These are phyloP conservation scores for Euwallacea fornicatus DNA, from an alignment of 1,140 invertebrate genomes.

Conservation along the genomic window DNA sequence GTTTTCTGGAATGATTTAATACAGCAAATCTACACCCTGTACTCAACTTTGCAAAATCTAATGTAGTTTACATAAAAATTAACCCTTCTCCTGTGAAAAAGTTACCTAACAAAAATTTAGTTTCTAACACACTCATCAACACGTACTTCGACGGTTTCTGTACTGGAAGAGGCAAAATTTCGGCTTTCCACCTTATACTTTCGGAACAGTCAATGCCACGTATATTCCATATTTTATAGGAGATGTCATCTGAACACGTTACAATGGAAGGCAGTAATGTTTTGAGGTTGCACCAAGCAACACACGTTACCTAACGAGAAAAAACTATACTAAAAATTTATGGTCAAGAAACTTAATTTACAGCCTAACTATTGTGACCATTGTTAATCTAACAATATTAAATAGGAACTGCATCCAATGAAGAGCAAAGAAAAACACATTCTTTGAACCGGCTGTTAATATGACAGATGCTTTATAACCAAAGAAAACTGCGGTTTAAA, in stretches of 20 bases:
- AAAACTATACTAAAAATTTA: no score
- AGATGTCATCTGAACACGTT: conserved; percentile 79
- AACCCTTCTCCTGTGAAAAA: no score
- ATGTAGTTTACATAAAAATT: neutral
- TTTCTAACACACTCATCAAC: neutral
- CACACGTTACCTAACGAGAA: conserved; percentile 63
- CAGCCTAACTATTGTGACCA: no score
- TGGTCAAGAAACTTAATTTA: no score
- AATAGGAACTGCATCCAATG: no score
- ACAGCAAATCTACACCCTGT: no score
- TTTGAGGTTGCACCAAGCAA: conserved; percentile 69
- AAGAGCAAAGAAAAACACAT: no score
- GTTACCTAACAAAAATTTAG: neutral
- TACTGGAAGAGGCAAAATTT: conserved; percentile 50
- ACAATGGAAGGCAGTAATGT: conserved; percentile 59
- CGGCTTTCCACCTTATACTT: conserved; percentile 61
- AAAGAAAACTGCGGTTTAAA: no score
- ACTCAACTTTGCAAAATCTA: no score
- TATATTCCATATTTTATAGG: conserved; percentile 75
- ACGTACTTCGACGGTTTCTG: conserved; percentile 11
- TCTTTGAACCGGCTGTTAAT: no score
- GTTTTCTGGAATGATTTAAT: neutral
- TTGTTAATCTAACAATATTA: no score
- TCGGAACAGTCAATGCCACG: conserved; percentile 59
- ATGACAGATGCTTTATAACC: no score